Evolutionary conservation across 2,888 invertebrate genomes (phyloP).

Genomic region (Zaprionus obscuricornis): DNA sequence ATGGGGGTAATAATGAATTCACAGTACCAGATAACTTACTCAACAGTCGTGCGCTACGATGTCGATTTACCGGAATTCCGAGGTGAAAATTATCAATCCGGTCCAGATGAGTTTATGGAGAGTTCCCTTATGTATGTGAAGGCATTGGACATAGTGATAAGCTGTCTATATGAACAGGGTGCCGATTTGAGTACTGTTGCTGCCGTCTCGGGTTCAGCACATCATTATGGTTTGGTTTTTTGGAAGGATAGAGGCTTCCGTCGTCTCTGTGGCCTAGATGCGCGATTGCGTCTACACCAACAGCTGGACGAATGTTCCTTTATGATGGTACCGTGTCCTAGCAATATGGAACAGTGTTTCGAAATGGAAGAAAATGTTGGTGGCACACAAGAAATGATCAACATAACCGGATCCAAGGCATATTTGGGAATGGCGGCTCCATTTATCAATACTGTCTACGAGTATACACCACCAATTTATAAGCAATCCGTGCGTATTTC

Average conservation of each 20-base stretch:
- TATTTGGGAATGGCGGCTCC: slow-evolving; percentile 41
- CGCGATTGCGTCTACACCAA: slow-evolving; percentile 39
- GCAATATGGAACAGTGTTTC: slow-evolving; percentile 18
- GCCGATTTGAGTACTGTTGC: slow-evolving; percentile 91
- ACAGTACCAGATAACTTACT: slow-evolving; percentile 87
- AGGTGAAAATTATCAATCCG: slow-evolving; percentile 83
- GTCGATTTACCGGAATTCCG: slow-evolving; percentile 93
- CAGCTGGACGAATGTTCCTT: slow-evolving; percentile 54
- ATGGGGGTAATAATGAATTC: slow-evolving; percentile 93
- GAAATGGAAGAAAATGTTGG: slow-evolving; percentile 43
- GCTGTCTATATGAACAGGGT: slow-evolving; percentile 89
- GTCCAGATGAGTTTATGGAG: slow-evolving; percentile 84
- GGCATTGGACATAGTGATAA: slow-evolving; percentile 94
- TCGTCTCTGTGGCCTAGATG: slow-evolving; percentile 49
- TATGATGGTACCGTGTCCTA: slow-evolving; percentile 3
- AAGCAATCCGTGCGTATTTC: slow-evolving; percentile 47
- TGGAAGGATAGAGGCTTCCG: slow-evolving; percentile 57
- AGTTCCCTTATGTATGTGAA: slow-evolving; percentile 97
- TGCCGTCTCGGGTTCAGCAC: slow-evolving; percentile 84
- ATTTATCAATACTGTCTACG: slow-evolving; percentile 42
- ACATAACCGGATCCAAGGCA: slow-evolving; percentile 46
- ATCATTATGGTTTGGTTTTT: slow-evolving; percentile 49
- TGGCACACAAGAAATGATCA: slow-evolving; percentile 1
- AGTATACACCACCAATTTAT: slow-evolving; percentile 24
- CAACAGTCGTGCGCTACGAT: slow-evolving; percentile 93